phyloP scores from a whole-genome alignment of 2,113 vertebrate species.

The Muntiacus reevesi region DNA sequence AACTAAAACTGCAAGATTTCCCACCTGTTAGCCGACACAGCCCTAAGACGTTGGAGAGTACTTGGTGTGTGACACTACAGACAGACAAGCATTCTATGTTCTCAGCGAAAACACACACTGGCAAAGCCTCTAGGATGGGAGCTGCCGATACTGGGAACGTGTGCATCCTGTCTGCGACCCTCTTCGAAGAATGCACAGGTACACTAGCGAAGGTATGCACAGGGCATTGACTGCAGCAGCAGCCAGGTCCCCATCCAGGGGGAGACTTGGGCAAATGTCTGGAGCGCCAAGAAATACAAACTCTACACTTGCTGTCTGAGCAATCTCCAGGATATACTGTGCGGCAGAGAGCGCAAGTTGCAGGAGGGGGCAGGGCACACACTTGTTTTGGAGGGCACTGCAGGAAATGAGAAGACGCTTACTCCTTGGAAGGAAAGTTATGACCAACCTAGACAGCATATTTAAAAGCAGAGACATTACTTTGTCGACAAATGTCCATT shows the following conservation, averaged over 20 bases:
- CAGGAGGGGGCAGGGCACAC: not conserved
- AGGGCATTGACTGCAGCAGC: not conserved
- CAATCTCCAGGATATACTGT: not conserved
- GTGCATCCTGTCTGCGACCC: not conserved
- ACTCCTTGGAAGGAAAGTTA: not conserved
- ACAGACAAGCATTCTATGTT: not conserved
- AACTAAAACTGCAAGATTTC: not conserved
- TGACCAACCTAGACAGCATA: not conserved
- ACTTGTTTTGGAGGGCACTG: not conserved
- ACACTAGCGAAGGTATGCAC: not conserved
- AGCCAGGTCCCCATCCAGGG: not conserved
- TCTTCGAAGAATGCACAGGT: not conserved
- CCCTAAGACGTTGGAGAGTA: too few relatives aligned
- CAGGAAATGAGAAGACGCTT: not conserved
- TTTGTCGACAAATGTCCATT: not conserved
- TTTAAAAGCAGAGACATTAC: not conserved
- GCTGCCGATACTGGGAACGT: not conserved
- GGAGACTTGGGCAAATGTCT: not conserved
- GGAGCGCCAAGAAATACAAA: not conserved
- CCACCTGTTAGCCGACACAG: accelerated
- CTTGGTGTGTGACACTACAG: not conserved
- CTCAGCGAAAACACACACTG: not conserved
- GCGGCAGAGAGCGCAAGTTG: not conserved
- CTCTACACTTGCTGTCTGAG: not conserved
- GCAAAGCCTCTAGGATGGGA: not conserved